phyloP scores from a whole-genome alignment of 2,888 invertebrate species.

The Chironomus tentans region DNA sequence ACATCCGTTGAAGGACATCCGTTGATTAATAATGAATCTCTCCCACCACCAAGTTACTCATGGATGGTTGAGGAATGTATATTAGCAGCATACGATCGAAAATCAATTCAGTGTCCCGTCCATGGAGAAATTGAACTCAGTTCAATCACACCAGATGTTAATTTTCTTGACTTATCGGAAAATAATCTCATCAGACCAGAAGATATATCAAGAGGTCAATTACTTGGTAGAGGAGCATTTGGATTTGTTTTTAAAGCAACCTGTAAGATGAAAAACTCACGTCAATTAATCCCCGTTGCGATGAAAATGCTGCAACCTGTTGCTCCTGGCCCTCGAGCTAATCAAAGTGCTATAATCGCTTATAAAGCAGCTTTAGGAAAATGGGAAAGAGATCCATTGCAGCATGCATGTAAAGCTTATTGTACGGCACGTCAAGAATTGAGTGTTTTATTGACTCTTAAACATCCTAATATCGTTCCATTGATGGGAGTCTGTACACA shows the following conservation, averaged over 20 bases:
- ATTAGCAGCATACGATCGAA: conserved; percentile 68
- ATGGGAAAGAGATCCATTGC: conserved; percentile 87
- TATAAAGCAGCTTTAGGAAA: conserved; percentile 65
- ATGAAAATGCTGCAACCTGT: conserved; percentile 95
- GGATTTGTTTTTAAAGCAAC: conserved; percentile 88
- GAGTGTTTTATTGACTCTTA: conserved; percentile 71
- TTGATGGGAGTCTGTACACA: conserved; percentile 82
- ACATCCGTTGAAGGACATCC: conserved; percentile 75
- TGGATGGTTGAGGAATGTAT: conserved; percentile 98
- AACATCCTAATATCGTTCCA: conserved; percentile 88
- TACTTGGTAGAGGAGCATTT: conserved; percentile 94
- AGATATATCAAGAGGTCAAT: conserved; percentile 62
- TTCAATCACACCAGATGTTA: conserved; percentile 85
- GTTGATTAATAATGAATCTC: conserved; percentile 39
- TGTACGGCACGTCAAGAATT: conserved; percentile 93
- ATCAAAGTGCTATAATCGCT: conserved; percentile 41
- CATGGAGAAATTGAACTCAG: conserved; percentile 68
- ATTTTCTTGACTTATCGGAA: conserved; percentile 82
- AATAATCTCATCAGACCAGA: conserved; percentile 72
- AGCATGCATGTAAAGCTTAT: conserved; percentile 92
- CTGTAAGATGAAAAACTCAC: conserved; percentile 52
- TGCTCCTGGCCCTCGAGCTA: conserved; percentile 55
- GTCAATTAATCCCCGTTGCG: conserved; percentile 63
- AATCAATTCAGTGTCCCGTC: conserved; percentile 62
- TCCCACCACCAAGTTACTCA: conserved; percentile 50